Percentiles rank a stretch among this genome's conserved stretches.
These are phyloP conservation scores for Holacanthus passer DNA, from an alignment of 2,113 vertebrate genomes.

Conservation along the genomic window DNA sequence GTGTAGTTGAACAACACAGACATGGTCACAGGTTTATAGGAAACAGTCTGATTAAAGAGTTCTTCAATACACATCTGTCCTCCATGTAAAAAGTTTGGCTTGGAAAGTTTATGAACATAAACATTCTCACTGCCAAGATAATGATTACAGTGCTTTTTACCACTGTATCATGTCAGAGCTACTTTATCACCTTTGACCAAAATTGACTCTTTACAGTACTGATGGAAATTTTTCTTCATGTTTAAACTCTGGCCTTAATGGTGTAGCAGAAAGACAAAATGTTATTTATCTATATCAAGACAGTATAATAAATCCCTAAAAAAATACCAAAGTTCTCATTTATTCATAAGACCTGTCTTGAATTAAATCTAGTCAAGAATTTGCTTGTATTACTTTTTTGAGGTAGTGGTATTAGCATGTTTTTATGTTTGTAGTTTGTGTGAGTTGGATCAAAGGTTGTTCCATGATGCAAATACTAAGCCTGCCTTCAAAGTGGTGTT, in stretches of 20 bases:
- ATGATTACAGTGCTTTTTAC: slow-evolving; percentile 5
- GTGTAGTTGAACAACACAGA: neutral
- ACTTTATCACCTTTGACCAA: neutral
- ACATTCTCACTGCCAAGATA: neutral
- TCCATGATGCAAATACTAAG: slow-evolving; percentile 24
- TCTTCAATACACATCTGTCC: neutral
- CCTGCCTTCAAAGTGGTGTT: slow-evolving; percentile 29
- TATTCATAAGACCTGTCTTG: neutral
- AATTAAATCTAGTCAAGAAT: neutral
- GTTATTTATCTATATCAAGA: neutral
- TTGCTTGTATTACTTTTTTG: neutral
- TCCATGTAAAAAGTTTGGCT: neutral
- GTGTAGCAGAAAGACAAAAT: neutral
- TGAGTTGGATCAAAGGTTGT: slow-evolving; percentile 39
- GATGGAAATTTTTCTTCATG: neutral
- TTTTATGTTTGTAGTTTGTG: neutral
- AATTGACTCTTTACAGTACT: neutral
- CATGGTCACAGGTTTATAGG: neutral
- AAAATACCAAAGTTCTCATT: neutral
- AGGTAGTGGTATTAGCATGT: neutral
- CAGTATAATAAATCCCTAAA: neutral
- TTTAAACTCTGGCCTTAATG: rapidly evolving
- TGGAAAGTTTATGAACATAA: neutral
- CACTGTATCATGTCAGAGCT: neutral
- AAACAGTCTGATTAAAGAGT: neutral